These are phyloP conservation scores for Xyrichtys novacula DNA, from an alignment of 2,797 vertebrate genomes.

Conservation along the genomic window DNA sequence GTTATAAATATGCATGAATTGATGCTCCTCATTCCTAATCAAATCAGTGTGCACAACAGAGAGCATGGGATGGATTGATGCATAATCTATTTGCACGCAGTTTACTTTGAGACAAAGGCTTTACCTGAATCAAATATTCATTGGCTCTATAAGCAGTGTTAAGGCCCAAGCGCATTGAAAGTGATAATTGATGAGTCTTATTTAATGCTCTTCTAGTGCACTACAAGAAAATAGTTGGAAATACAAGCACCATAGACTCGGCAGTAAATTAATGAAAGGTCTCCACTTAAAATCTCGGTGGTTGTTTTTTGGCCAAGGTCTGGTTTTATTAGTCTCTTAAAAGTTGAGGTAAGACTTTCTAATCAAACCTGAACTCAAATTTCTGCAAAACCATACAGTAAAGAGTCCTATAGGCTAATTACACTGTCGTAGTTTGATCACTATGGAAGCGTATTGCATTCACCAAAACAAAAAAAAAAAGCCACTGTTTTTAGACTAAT, in stretches of 20 bases:
- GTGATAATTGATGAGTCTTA: background rate
- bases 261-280: background rate
- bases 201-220: background rate
- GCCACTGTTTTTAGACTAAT: no score
- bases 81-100: conserved; percentile 52
- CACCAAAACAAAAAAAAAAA: no score
- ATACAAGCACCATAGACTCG: background rate
- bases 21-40: conserved; percentile 55
- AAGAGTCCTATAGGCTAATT: no score
- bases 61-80: conserved; percentile 41
- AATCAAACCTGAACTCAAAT: no score
- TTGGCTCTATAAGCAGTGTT: conserved; percentile 28
- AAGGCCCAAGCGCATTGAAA: conserved; percentile 2
- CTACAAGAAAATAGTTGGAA: background rate
- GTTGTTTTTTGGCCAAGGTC: no score
- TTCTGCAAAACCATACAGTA: no score
- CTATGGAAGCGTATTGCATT: no score
- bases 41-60: conserved; percentile 57
- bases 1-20: conserved; percentile 71
- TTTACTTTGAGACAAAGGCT: conserved; percentile 43
- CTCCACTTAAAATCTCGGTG: background rate
- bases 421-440: no score
- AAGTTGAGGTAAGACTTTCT: no score
- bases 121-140: conserved; percentile 59
- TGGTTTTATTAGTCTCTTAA: no score